These are phyloP conservation scores for Galaxea fascicularis DNA, from an alignment of 92 coral and sea anemone species.

Conservation along the genomic window DNA sequence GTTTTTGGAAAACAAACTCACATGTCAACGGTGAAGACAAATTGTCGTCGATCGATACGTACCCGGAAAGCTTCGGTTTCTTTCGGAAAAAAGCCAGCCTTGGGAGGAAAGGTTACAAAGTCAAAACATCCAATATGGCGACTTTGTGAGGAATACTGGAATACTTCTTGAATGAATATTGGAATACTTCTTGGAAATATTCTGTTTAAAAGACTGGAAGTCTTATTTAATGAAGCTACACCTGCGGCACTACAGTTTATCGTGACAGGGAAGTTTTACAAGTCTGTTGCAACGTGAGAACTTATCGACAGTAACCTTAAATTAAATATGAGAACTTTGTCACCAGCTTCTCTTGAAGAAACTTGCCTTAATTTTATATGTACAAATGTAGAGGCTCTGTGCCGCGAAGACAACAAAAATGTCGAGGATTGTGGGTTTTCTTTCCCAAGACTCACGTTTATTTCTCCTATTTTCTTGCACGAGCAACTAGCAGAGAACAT, in stretches of 20 bases:
- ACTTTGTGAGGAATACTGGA: neutral
- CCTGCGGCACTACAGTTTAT: neutral
- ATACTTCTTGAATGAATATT: neutral
- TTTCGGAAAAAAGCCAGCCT: neutral
- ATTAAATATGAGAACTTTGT: constrained; percentile 54
- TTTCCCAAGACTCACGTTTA: constrained; percentile 56
- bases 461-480: constrained; percentile 66
- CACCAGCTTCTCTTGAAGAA: constrained; percentile 72
- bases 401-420: constrained; percentile 61
- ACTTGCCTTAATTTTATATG: constrained; percentile 64
- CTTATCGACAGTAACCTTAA: no score
- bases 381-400: constrained; percentile 59
- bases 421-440: constrained; percentile 37
- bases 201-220: neutral
- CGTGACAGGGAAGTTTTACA: neutral
- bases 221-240: neutral
- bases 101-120: constrained; percentile 32
- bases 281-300: neutral
- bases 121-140: neutral
- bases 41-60: neutral
- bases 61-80: constrained; percentile 12
- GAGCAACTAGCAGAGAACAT: constrained; percentile 78
- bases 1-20: neutral
- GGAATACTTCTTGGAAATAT: neutral
- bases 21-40: neutral